Percentiles rank a stretch among this genome's conserved stretches.
Evolutionary conservation across 2,888 invertebrate genomes (phyloP).

Genomic region (Spialia ferax): DNA sequence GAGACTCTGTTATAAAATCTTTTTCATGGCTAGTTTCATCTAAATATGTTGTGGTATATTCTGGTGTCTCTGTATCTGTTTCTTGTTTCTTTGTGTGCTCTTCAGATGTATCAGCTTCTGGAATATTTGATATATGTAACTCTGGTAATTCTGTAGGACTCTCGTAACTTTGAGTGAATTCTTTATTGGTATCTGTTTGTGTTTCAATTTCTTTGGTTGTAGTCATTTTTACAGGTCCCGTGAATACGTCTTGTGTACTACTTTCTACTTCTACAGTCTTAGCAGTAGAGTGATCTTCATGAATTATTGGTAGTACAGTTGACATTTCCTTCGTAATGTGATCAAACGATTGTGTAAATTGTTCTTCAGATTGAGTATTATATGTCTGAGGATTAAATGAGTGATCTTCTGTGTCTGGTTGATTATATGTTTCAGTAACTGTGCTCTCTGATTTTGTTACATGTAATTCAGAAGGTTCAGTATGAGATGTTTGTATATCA

Average conservation of each 20-base stretch:
- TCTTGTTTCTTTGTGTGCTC: conserved; percentile 38
- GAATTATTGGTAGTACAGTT: not conserved
- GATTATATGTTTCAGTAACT: conserved; percentile 38
- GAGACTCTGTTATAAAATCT: conserved; percentile 32
- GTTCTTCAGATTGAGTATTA: conserved; percentile 37
- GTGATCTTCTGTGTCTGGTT: conserved; percentile 26
- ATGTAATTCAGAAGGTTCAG: conserved; percentile 31
- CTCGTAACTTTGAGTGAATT: conserved; percentile 36
- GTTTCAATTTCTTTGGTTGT: not conserved
- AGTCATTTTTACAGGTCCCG: not conserved
- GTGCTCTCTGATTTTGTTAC: conserved; percentile 40
- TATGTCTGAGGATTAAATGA: conserved; percentile 23
- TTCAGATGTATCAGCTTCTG: conserved; percentile 29
- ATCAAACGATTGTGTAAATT: conserved; percentile 41
- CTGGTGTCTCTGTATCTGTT: conserved; percentile 40
- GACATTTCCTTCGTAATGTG: conserved; percentile 36
- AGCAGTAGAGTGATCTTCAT: conserved; percentile 19
- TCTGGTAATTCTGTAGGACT: conserved; percentile 40
- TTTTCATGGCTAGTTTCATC: not conserved
- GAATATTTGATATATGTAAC: not conserved
- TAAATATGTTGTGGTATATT: conserved; percentile 18
- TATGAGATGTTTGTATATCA: conserved; percentile 24
- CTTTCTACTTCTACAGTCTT: conserved; percentile 31
- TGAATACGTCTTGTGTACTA: conserved; percentile 3
- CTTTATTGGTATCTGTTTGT: not conserved